Evolutionary conservation across 2,113 vertebrate species (phyloP).

Genomic region (Ceuthmochares aereus): DNA sequence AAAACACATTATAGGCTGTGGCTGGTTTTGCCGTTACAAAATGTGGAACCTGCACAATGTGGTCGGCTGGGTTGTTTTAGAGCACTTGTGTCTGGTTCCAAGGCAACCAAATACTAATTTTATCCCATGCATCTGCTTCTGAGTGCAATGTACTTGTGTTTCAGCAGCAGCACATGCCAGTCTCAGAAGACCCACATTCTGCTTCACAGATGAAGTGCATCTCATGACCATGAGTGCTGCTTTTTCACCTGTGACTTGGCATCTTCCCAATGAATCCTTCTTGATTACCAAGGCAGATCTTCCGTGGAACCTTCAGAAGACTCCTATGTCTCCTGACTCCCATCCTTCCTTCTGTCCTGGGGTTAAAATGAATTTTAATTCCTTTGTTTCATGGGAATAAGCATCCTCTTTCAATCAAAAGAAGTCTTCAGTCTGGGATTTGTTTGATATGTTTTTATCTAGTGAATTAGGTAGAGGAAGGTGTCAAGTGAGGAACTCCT

Average conservation of each 20-base stretch:
- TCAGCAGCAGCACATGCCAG: neutral
- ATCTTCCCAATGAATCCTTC: neutral
- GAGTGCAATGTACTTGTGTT: neutral
- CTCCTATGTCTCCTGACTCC: neutral
- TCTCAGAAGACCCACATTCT: neutral
- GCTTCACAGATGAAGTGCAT: neutral
- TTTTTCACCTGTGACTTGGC: neutral
- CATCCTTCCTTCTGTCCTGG: neutral
- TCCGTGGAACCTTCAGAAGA: neutral
- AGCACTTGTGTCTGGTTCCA: neutral
- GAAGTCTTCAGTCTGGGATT: neutral
- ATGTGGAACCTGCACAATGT: neutral
- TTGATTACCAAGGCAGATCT: neutral
- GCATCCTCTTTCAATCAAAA: neutral
- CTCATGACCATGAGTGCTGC: neutral
- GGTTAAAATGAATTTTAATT: conserved; percentile 26
- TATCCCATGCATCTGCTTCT: neutral
- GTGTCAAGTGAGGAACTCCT: neutral
- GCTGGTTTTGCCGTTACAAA: neutral
- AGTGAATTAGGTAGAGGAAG: neutral
- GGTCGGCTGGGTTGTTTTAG: neutral
- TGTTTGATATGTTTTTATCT: neutral
- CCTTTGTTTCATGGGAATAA: neutral
- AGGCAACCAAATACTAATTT: neutral
- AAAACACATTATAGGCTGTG: neutral